phyloP scores from a whole-genome alignment of 2,888 invertebrate genomes.

The Ptychoptera albimana region DNA sequence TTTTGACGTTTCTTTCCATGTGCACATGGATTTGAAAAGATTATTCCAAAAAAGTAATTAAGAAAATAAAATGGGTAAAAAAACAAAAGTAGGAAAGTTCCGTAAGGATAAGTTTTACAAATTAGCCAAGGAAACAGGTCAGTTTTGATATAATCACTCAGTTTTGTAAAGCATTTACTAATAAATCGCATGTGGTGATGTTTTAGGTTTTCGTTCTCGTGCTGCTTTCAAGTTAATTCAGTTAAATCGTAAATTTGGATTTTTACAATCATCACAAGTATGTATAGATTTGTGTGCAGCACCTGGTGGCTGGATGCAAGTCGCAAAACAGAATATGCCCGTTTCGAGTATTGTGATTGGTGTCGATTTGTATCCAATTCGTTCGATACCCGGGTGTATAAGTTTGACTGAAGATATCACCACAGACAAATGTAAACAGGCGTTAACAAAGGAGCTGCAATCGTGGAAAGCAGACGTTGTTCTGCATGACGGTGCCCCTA shows the following conservation, averaged over 20 bases:
- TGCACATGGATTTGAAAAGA: neutral
- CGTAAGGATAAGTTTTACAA: slow-evolving; percentile 97
- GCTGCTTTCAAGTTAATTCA: slow-evolving; percentile 99
- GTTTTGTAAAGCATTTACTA: neutral
- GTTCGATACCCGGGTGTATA: slow-evolving; percentile 78
- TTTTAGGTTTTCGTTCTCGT: slow-evolving; percentile 82
- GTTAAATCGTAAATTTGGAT: slow-evolving; percentile 91
- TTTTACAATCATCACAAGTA: slow-evolving; percentile 89
- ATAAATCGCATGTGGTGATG: neutral
- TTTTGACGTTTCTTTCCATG: too few species aligned
- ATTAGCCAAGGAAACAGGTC: slow-evolving; percentile 96
- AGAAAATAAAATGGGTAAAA: slow-evolving; percentile 67
- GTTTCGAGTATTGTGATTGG: slow-evolving; percentile 88
- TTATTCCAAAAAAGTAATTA: neutral
- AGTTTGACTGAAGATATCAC: slow-evolving; percentile 90
- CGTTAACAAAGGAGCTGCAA: slow-evolving; percentile 71
- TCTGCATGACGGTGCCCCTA: slow-evolving; percentile 95
- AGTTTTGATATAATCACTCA: slow-evolving; percentile 10
- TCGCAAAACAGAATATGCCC: slow-evolving; percentile 95
- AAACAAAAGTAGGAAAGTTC: slow-evolving; percentile 92
- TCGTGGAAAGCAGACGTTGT: slow-evolving; percentile 96
- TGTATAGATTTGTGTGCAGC: slow-evolving; percentile 97
- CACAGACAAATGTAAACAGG: slow-evolving; percentile 76
- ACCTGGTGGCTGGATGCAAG: slow-evolving; percentile 99
- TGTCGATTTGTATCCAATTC: slow-evolving; percentile 91